Conservation (phyloP, 2,113 vertebrate genomes). For the Sciurus niger region DNA sequence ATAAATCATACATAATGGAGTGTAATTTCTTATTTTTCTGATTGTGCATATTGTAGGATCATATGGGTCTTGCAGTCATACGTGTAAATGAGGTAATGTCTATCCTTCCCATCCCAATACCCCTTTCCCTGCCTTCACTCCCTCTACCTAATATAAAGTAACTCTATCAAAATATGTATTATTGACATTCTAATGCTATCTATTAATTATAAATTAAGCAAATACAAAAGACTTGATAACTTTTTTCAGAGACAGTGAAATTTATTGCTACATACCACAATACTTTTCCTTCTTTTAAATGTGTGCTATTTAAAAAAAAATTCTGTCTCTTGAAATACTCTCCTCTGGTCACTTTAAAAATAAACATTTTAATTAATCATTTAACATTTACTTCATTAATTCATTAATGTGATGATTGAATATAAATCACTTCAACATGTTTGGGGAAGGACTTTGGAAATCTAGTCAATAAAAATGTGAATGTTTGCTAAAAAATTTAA, state of each 20-base stretch:
- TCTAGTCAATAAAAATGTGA: constrained; percentile 42
- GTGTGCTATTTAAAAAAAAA: constrained; percentile 10
- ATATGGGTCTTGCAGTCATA: too few relatives aligned
- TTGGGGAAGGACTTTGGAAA: constrained; percentile 55
- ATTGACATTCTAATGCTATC: not conserved
- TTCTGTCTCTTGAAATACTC: constrained; percentile 50
- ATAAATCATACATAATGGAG: too few relatives aligned
- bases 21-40: too few relatives aligned
- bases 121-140: too few relatives aligned
- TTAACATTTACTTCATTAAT: constrained; percentile 75
- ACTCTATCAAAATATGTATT: too few relatives aligned
- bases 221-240: constrained; percentile 1
- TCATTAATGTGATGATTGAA: constrained; percentile 67
- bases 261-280: constrained; percentile 42
- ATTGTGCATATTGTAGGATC: too few relatives aligned
- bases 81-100: too few relatives aligned
- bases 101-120: too few relatives aligned
- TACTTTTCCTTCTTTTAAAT: constrained; percentile 11
- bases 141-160: too few relatives aligned
- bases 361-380: constrained; percentile 66
- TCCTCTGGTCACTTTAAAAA: constrained; percentile 51
- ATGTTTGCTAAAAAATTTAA: constrained; percentile 58
- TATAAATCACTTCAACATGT: constrained; percentile 67
- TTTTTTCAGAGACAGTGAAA: constrained; percentile 36
- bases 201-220: constrained; percentile 55